Evolutionary conservation across 2,888 invertebrate genomes (phyloP), one percentile per base, ranked within the genome.

Genomic region (Agrochola lota): DNA sequence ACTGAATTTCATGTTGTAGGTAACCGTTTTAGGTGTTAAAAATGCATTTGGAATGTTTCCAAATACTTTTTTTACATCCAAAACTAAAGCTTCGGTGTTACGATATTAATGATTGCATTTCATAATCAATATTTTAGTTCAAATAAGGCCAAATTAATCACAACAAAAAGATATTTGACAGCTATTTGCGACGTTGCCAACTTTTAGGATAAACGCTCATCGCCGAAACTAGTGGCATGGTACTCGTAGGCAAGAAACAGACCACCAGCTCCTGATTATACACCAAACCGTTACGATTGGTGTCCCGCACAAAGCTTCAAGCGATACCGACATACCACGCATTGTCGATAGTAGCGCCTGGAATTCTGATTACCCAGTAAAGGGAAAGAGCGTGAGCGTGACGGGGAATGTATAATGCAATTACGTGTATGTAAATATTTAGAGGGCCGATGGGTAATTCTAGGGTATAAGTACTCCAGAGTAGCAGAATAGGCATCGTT

Each of bases 361-460:
- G 75, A 85, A 86, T 86, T 86, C 71, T 80, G 76, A 86, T 87
- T 71, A 78, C 72, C 77, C 70, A 52, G 57, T 80, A 77, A 73
- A 83, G 43, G 75, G 63, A 85, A 85, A 72, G 26, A 85, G 60
- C 82, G 74, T 85, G 78, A 74, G 23, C 81, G 79, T 82, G 84
- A 71, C 64, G 23, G 55, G 5, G 75, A 74, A 79, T 85, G 67
- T 75, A 59, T 79, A 80, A 83, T 84, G 26, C 17, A 80, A 77
- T 62, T 72, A 77, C 71, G 15, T 74, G 40, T 83, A 52, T 62
- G 26, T 83, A 67, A 70, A 77, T 81, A 70, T 80, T 74, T 74
- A 67, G 20, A 74, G 76, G 15, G 52, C 4, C 43, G 9, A 57
- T 75, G 52, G 40, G 40, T 62, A 43, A 68, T 11, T 59, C 17